Base-by-base conservation (phyloP, 2,888 invertebrate species). In the Cosmopolites sordidus region DNA sequence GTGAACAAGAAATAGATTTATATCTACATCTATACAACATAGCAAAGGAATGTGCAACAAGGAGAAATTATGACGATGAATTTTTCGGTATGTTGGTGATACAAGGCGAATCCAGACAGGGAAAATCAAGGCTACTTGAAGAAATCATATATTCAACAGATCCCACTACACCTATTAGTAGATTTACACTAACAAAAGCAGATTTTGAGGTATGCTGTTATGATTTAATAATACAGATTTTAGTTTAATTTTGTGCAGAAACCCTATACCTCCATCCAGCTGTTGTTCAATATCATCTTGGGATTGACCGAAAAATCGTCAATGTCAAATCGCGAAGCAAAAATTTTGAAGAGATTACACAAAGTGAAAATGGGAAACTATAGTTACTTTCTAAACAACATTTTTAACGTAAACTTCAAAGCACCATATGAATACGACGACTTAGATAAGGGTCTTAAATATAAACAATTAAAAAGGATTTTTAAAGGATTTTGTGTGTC, bases 41-140 rank as follows among this genome's bases (percentile, higher is more conserved):
- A 16, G 64, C 63, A 1, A 51, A 38, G 17, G 45, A 44, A 12
- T 48, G 48, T 1, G 51, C 58, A 2, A 27, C 22, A 5, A 43
- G 16, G 29, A 4, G 9, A 17, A 12, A 14, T 41, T 6, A 16
- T 1, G 38, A 56, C 1, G 51, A 54, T n/a, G 48, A 59, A 27
- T 54, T 62, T 39, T 56, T 43, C 16, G 65, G 63, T 41, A 64
- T 64, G 60, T 56, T 75, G 15, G 49, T 73, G 42, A 67, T 70
- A 14, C 75, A 81, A 70, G 83, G 83, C 0, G 79, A 78, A 30
- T 73, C 76, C 1, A 71, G 79, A 41, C 77, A 81, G 41, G 86
- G 86, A 0, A 84, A 83, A 68, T 79, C 79, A 0, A 76, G 84
- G 48, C 66, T 85, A 8, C 61, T 83, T 15, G 78, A 82, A 42